These are phyloP conservation scores for Hippopotamyrus pictus DNA, from an alignment of 2,797 vertebrate genomes.

Conservation along the genomic window DNA sequence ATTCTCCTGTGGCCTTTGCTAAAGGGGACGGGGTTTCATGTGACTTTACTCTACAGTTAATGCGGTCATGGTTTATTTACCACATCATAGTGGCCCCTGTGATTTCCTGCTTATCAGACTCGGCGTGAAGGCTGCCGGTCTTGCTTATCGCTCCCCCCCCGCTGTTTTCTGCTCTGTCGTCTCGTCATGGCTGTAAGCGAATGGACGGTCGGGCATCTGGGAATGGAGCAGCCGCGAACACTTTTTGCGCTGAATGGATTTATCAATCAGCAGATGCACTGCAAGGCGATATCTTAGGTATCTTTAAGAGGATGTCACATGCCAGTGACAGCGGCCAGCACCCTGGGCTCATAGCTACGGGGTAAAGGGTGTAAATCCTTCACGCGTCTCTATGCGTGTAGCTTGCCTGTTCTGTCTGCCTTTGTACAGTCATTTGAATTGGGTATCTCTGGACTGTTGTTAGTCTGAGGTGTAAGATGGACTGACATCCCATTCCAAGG, in stretches of 20 bases:
- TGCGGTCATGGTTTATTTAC: neutral
- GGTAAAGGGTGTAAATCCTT: neutral
- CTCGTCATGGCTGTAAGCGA: neutral
- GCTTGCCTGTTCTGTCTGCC: neutral
- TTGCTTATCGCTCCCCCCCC: neutral
- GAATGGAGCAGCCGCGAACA: neutral
- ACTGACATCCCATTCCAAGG: neutral
- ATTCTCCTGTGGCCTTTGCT: neutral
- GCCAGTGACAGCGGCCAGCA: neutral
- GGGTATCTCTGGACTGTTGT: neutral
- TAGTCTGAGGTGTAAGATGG: neutral
- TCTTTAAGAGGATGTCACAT: neutral
- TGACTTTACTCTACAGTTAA: neutral
- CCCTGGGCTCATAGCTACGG: neutral
- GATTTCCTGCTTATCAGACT: slow-evolving; percentile 13
- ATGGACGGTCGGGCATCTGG: neutral
- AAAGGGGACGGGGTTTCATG: neutral
- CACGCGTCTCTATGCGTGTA: neutral
- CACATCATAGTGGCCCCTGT: neutral
- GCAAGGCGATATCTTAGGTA: neutral
- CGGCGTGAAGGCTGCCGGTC: neutral
- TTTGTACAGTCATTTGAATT: neutral
- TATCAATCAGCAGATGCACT: neutral
- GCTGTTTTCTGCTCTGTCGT: neutral
- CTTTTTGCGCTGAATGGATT: neutral